Evolutionary conservation across 1,140 invertebrate genomes (phyloP), one percentile per base, ranked within the genome.

Genomic region (Cyrtorhinus lividipennis): DNA sequence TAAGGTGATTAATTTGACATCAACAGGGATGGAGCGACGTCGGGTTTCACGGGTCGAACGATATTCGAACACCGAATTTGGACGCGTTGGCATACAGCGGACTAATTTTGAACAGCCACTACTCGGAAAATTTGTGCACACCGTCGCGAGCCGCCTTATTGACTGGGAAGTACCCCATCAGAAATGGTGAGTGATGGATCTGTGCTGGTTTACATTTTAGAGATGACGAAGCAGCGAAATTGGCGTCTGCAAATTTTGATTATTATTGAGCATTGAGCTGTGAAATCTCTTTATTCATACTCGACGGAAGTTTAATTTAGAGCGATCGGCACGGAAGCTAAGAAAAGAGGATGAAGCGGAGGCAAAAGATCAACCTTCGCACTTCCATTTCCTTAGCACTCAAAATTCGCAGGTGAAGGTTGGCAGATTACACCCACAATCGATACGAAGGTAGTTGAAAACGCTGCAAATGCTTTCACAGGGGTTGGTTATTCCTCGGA

Each of bases 11-110:
- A 38, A 38, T 38, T 38, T 38, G 5, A 15, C 15, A 8, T 15
- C 15, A 73, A 30, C 67, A 92, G 88, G 90, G 90, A 13, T 92
- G 87, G 80, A 89, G 91, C 73, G 90, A 94, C 76, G 86, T 93
- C 3, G 86, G 90, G 53, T 92, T 92, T 72, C 90, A 92, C 72
- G 91, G 90, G 1, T 86, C 85, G 0, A 78, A 87, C 65, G 85
- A 94, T 73, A 87, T 90, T 66, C 80, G 82, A 56, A 92, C 89
- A 0, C 88, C 88, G 1, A 92, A 92, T 72, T 87, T 92, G 60
- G 90, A 92, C 72, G 79, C 85, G 2, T 69, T 92, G 46, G 89
- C 86, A 0, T 85, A 83, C 71, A 83, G 83, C 67, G 88, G 88
- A 5, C 78, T 88, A 3, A 84, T 90, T 24, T 71, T 92, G 1